Evolutionary conservation across 2,797 vertebrate genomes (phyloP).

Genomic region (Clarias pachynema): DNA sequence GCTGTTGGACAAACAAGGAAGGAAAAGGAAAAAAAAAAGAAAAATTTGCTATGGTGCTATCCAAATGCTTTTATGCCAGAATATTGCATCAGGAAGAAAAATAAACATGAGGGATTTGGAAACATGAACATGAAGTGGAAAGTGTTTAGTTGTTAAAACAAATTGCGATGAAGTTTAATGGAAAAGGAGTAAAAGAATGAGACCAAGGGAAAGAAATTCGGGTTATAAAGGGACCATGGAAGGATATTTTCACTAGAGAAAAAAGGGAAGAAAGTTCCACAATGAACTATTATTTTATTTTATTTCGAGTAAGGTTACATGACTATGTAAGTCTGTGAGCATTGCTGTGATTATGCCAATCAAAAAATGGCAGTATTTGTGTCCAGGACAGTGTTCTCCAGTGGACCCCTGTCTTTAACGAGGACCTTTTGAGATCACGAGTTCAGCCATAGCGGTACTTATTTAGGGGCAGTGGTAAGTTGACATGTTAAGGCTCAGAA

Average conservation of each 20-base stretch:
- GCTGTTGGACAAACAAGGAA: constrained; percentile 49
- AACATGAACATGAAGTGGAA: neutral
- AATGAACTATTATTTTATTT: neutral
- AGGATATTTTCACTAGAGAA: neutral
- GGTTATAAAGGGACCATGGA: neutral
- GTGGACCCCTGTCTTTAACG: neutral
- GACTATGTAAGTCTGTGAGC: neutral
- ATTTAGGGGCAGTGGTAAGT: too few species aligned
- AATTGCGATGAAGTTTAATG: neutral
- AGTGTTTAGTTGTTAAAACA: constrained; percentile 7
- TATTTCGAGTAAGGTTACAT: neutral
- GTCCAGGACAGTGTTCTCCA: neutral
- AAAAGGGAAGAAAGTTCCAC: neutral
- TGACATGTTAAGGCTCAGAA: too few species aligned
- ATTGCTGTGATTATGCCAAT: neutral
- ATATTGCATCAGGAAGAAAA: constrained; percentile 19
- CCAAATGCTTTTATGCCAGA: constrained; percentile 7
- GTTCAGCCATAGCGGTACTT: too few species aligned
- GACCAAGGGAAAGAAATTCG: neutral
- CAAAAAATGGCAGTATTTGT: too few species aligned
- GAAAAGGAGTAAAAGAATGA: neutral
- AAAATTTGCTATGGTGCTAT: neutral
- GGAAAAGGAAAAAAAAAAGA: neutral
- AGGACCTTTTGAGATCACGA: neutral
- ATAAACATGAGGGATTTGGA: constrained; percentile 10